Evolutionary conservation across 2,797 vertebrate genomes (phyloP).

Genomic region (Ceryle rudis): DNA sequence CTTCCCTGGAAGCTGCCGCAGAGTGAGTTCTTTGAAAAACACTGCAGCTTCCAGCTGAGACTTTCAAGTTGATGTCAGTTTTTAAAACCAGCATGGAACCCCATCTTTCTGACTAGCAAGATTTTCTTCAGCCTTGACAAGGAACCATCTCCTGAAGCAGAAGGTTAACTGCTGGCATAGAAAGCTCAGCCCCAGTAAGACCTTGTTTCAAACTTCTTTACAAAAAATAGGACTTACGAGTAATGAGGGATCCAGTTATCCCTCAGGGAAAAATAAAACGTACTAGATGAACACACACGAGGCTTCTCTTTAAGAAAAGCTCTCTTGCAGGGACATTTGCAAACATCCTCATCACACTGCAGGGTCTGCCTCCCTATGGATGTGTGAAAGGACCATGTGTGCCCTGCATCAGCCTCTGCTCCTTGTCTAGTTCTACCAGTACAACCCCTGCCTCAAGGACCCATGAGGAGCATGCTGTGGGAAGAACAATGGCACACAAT

Average conservation of each 20-base stretch:
- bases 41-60: background rate
- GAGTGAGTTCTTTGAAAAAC: background rate
- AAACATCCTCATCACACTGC: background rate
- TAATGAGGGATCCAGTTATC: background rate
- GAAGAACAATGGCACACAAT: background rate
- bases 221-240: background rate
- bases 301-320: background rate
- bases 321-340: background rate
- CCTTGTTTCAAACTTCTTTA: background rate
- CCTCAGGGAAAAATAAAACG: background rate
- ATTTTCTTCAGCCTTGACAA: background rate
- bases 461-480: accelerated
- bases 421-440: background rate
- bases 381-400: background rate
- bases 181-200: background rate
- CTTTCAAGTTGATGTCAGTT: background rate
- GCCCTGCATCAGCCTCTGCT: background rate
- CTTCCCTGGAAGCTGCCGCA: accelerated
- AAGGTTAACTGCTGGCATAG: background rate
- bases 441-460: background rate
- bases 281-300: background rate
- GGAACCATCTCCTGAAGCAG: background rate
- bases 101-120: background rate
- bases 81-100: background rate
- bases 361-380: background rate